Conservation (phyloP, 2,888 invertebrate genomes). For the Leptinotarsa tumamoca region DNA sequence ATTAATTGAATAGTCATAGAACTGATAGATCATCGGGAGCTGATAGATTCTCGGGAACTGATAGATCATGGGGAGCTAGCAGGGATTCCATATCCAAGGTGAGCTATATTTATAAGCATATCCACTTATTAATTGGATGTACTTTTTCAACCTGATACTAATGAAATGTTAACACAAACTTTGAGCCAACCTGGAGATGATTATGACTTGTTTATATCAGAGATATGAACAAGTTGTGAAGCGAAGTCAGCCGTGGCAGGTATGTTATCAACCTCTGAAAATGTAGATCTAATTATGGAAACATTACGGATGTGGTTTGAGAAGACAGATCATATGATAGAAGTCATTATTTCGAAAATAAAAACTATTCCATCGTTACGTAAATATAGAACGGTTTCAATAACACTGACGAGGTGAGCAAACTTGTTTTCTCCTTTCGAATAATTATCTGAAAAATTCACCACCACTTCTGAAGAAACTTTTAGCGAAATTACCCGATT, state of each 20-base stretch:
- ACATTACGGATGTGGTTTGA: constrained; percentile 1
- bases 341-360: not conserved
- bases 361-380: constrained; percentile 3
- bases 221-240: constrained; percentile 11
- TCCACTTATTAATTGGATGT: no score
- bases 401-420: not conserved
- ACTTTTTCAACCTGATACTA: no score
- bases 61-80: no score
- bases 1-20: no score
- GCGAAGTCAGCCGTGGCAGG: not conserved
- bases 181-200: no score
- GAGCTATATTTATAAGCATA: no score
- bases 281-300: constrained; percentile 1
- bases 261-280: constrained; percentile 1
- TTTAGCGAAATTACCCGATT: constrained; percentile 6
- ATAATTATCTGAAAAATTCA: not conserved
- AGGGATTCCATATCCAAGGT: no score
- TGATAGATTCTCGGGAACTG: no score
- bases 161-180: no score
- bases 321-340: not conserved
- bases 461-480: constrained; percentile 7
- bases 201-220: not conserved
- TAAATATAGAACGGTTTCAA: not conserved
- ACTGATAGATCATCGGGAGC: no score
- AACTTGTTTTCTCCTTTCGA: not conserved